Base-by-base conservation (phyloP, 1,140 invertebrate species). In the Drosophila teissieri region DNA sequence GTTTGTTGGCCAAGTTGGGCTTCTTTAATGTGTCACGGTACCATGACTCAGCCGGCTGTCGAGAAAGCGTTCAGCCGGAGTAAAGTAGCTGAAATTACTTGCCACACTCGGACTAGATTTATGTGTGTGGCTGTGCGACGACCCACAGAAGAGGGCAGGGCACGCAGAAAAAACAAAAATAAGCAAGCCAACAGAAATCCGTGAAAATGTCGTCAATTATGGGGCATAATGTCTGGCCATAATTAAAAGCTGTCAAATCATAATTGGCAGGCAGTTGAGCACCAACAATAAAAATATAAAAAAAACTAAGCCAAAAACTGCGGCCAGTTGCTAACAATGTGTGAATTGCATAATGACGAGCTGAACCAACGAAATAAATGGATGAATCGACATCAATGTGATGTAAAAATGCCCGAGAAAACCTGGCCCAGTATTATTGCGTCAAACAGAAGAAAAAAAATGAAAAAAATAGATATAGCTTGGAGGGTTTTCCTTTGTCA, bases 181-280 rank as follows among this genome's bases (percentile, higher is more conserved):
- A 3, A 46, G 58, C n/a, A 3, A 44, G 62, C 56, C 17, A 45
- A 46, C 48, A 51, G 39, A 46, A 55, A 64, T 62, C 67, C 52
- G 55, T 76, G 63, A 48, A 79, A 76, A 78, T 88, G 79, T 83
- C 82, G 82, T 86, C 74, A 86, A 86, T 88, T 88, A 86, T 82
- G 57, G 42, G 56, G 58, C 45, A 78, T 60, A 68, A 78, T 64
- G 58, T 73, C 64, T 63, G 61, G 42, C 48, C 51, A 78, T 80
- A 89, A 88, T 88, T 89, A 89, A 89, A 88, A 74, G 77, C 84
- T 78, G 84, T 89, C 84, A 80, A 80, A 74, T 78, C 61, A 89
- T 89, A 89, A 88, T 80, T 83, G 84, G 70, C 63, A 52, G 65
- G 52, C 73, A 17, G 54, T 45, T 74, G 63, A 42, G 63, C 17